Percentiles rank a stretch among this genome's conserved stretches.
These are phyloP conservation scores for Geotrupes spiniger DNA, from an alignment of 2,888 invertebrate species.

Conservation along the genomic window DNA sequence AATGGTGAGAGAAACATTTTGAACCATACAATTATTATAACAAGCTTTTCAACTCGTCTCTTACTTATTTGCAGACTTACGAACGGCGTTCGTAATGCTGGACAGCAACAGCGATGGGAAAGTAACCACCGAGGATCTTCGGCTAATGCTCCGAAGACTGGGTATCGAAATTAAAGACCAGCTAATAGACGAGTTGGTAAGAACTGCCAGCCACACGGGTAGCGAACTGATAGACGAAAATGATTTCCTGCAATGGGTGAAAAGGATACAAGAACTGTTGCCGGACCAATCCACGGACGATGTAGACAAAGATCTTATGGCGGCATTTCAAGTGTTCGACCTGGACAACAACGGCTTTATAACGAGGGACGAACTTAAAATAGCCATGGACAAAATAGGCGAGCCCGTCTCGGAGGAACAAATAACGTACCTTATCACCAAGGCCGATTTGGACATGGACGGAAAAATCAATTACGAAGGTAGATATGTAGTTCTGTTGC, in stretches of 20 bases:
- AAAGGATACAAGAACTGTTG: slow-evolving; percentile 67
- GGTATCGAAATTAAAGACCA: slow-evolving; percentile 74
- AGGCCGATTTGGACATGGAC: slow-evolving; percentile 77
- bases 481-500: slow-evolving; percentile 37
- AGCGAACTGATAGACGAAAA: slow-evolving; percentile 74
- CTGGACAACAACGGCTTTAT: slow-evolving; percentile 89
- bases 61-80: slow-evolving; percentile 63
- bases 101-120: slow-evolving; percentile 77
- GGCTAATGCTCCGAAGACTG: slow-evolving; percentile 74
- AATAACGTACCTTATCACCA: slow-evolving; percentile 68
- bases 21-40: no score
- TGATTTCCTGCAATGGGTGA: slow-evolving; percentile 76
- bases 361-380: slow-evolving; percentile 72
- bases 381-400: slow-evolving; percentile 81
- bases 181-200: slow-evolving; percentile 69
- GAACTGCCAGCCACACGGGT: slow-evolving; percentile 62
- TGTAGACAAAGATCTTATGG: slow-evolving; percentile 74
- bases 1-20: no score
- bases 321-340: slow-evolving; percentile 88
- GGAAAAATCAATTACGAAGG: slow-evolving; percentile 82
- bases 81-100: slow-evolving; percentile 73
- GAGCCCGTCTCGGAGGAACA: slow-evolving; percentile 74
- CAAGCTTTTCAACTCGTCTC: no score
- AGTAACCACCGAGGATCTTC: slow-evolving; percentile 71
- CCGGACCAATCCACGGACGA: slow-evolving; percentile 62